Evolutionary conservation across 2,113 vertebrate species (phyloP).

Genomic region (Ceuthmochares aereus): DNA sequence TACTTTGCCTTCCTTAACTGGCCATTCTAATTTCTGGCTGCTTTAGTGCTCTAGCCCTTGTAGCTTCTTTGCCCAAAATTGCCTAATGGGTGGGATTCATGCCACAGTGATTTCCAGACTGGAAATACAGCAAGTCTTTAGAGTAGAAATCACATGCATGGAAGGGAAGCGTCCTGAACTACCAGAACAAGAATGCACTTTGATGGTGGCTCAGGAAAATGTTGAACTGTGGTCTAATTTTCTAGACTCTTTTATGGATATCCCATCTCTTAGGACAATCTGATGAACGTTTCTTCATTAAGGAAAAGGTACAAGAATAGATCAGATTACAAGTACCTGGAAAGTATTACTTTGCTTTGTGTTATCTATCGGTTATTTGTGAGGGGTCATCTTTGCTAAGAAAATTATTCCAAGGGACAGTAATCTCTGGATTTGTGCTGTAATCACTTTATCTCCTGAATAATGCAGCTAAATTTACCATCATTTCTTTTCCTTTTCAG

Average conservation of each 20-base stretch:
- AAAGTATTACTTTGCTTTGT: neutral
- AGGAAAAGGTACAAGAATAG: neutral
- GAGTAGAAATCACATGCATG: neutral
- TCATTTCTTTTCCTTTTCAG: neutral
- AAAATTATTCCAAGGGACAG: neutral
- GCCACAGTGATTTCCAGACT: accelerated
- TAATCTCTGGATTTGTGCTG: neutral
- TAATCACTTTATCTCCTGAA: neutral
- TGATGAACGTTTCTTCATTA: neutral
- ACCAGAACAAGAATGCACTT: neutral
- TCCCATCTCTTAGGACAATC: neutral
- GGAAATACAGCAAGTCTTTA: neutral
- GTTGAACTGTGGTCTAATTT: neutral
- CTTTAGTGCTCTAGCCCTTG: neutral
- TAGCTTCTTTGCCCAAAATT: neutral
- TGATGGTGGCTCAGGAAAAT: neutral
- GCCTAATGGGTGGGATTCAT: neutral
- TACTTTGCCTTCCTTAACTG: constrained; percentile 7
- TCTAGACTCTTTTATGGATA: neutral
- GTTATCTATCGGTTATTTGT: neutral
- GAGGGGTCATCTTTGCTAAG: neutral
- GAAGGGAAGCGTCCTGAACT: neutral
- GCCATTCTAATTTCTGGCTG: neutral
- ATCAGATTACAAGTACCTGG: neutral
- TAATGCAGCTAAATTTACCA: neutral